phyloP scores from a whole-genome alignment of 2,888 invertebrate species.

The Agonopterix arenella region DNA sequence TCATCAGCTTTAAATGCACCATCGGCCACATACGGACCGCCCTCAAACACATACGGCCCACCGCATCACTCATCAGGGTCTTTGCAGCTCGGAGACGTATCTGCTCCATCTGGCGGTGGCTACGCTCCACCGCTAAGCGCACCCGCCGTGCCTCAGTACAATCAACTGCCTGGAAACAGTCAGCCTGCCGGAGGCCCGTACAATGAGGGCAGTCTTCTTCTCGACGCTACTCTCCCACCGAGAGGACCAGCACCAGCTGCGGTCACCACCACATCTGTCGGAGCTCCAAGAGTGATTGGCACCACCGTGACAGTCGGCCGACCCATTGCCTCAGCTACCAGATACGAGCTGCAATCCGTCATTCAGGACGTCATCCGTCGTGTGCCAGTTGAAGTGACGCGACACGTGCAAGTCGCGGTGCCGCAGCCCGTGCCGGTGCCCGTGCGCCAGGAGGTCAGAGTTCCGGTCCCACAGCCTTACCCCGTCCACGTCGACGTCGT shows the following conservation, averaged over 20 bases:
- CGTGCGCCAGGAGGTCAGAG: constrained; percentile 58
- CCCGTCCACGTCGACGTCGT: constrained; percentile 63
- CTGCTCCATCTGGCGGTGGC: background rate
- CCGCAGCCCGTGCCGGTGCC: constrained; percentile 59
- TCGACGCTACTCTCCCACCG: constrained; percentile 11
- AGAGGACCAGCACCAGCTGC: background rate
- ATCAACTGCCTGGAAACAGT: background rate
- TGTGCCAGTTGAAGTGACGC: constrained; percentile 61
- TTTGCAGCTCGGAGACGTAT: background rate
- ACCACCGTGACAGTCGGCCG: constrained; percentile 45
- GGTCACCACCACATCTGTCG: constrained; percentile 20
- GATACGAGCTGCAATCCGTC: constrained; percentile 64
- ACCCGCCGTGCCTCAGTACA: background rate
- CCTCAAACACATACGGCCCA: constrained; percentile 47
- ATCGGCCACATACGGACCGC: constrained; percentile 55
- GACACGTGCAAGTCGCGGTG: constrained; percentile 55
- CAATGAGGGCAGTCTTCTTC: constrained; percentile 10
- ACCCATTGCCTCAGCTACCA: constrained; percentile 33
- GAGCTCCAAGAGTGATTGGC: constrained; percentile 44
- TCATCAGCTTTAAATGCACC: constrained; percentile 51
- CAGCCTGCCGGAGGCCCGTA: background rate
- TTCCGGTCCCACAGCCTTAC: constrained; percentile 68
- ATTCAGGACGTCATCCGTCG: constrained; percentile 64
- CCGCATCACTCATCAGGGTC: constrained; percentile 14
- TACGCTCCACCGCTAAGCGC: background rate